A percentile compares a stretch with the other conserved stretches of the same genome.
These are phyloP conservation scores for Saxidomus purpurata DNA, from an alignment of 1,140 invertebrate species.

Conservation along the genomic window DNA sequence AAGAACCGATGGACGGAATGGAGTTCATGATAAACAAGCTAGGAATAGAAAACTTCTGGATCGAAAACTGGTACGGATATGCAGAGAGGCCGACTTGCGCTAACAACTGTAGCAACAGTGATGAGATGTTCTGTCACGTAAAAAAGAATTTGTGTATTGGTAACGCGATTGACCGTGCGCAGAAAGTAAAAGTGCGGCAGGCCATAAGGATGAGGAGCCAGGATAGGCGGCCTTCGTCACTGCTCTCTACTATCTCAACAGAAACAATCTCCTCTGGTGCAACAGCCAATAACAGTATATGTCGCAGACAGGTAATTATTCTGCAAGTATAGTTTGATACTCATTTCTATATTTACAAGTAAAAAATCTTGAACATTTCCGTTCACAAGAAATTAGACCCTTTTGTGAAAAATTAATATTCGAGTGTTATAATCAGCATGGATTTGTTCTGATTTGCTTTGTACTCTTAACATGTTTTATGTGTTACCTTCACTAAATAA, in stretches of 20 bases:
- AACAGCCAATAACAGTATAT: neutral
- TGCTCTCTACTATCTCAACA: too few relatives aligned
- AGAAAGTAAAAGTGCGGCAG: neutral
- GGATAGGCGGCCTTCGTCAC: too few relatives aligned
- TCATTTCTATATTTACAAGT: too few relatives aligned
- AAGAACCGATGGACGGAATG: neutral
- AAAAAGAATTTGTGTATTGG: slow-evolving; percentile 5
- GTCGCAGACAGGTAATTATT: neutral
- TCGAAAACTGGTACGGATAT: slow-evolving; percentile 41
- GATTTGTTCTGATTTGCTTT: too few relatives aligned
- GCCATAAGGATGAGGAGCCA: too few relatives aligned
- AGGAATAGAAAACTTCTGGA: slow-evolving; percentile 52
- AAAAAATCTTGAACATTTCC: neutral
- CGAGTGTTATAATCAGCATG: too few relatives aligned
- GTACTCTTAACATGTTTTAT: too few relatives aligned
- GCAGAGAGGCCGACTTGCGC: slow-evolving; percentile 36
- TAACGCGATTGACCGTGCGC: too few relatives aligned
- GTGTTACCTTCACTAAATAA: too few relatives aligned
- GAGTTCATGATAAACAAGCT: neutral
- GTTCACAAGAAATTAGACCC: too few relatives aligned
- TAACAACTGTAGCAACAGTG: slow-evolving; percentile 30
- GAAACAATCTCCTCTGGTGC: neutral
- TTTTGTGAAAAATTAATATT: too few relatives aligned
- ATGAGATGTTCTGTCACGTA: slow-evolving; percentile 11
- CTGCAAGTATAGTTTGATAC: too few relatives aligned